phyloP scores from a whole-genome alignment of 1,140 invertebrate species.

The Dreissena rostriformis region DNA sequence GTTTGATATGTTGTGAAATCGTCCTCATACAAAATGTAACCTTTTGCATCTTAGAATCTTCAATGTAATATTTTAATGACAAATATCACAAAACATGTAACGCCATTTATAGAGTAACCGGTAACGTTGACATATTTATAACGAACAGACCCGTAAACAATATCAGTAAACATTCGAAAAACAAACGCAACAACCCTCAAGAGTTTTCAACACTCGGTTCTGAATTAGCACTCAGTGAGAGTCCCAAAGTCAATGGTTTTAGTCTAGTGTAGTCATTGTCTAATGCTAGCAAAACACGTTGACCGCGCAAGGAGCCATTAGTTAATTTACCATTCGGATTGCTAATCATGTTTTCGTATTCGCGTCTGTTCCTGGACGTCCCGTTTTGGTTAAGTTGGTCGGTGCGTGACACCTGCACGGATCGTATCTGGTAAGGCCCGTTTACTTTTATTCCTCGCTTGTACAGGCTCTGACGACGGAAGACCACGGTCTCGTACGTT shows the following conservation, averaged over 20 bases:
- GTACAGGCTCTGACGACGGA: constrained; percentile 46
- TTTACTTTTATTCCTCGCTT: constrained; percentile 45
- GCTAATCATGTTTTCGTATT: constrained; percentile 32
- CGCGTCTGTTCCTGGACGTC: background rate
- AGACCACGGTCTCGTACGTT: constrained; percentile 57
- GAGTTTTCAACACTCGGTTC: constrained; percentile 25
- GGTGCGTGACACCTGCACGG: background rate
- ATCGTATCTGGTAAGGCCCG: constrained; percentile 37
- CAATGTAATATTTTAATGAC: too few species aligned
- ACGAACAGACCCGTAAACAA: too few species aligned
- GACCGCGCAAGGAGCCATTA: constrained; percentile 8
- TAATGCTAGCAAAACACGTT: constrained; percentile 30
- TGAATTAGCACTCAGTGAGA: constrained; percentile 34
- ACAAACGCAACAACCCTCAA: background rate
- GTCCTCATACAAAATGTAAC: too few species aligned
- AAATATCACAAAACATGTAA: too few species aligned
- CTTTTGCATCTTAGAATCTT: too few species aligned
- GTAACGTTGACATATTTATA: too few species aligned
- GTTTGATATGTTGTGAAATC: too few species aligned
- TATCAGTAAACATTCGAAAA: too few species aligned
- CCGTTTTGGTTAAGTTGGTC: constrained; percentile 18
- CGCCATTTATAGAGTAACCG: too few species aligned
- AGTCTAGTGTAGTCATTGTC: constrained; percentile 42
- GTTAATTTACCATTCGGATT: constrained; percentile 8
- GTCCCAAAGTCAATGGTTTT: constrained; percentile 7